Percentiles rank a stretch among this genome's conserved stretches.
Conservation (phyloP, 2,113 vertebrate species). For the Oncorhynchus masou region DNA sequence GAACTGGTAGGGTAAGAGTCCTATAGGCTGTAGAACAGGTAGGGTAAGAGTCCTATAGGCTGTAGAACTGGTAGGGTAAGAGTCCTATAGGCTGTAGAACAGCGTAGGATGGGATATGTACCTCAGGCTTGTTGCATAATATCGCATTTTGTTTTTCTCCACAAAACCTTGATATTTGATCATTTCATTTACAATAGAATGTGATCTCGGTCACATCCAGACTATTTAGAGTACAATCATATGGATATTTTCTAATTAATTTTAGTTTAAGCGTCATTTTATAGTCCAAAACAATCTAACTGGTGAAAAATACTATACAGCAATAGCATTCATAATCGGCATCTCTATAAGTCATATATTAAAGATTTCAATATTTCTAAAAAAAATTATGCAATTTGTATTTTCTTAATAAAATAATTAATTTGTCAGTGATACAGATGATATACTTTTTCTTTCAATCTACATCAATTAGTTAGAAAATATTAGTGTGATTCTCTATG, state of each 20-base stretch:
- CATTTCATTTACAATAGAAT: slow-evolving; percentile 20
- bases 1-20: neutral
- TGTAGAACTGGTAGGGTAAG: neutral
- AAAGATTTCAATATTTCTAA: slow-evolving; percentile 58
- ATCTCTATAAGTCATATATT: slow-evolving; percentile 75
- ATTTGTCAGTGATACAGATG: slow-evolving; percentile 64
- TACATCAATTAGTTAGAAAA: slow-evolving; percentile 71
- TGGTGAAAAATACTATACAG: slow-evolving; percentile 67
- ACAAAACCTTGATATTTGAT: slow-evolving; percentile 24
- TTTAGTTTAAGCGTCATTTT: slow-evolving; percentile 62
- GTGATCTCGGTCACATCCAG: slow-evolving; percentile 63
- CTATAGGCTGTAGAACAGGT: neutral
- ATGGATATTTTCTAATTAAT: slow-evolving; percentile 66
- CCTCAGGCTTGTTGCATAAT: slow-evolving; percentile 46
- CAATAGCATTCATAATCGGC: slow-evolving; percentile 61
- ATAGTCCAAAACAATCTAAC: slow-evolving; percentile 32
- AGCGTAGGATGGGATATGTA: too few species aligned
- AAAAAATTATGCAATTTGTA: slow-evolving; percentile 57
- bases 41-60: too few species aligned
- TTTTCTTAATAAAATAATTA: slow-evolving; percentile 79
- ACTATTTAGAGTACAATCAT: slow-evolving; percentile 51
- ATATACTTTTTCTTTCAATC: slow-evolving; percentile 73
- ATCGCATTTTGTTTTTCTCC: slow-evolving; percentile 56
- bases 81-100: too few species aligned
- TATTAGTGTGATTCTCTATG: slow-evolving; percentile 74